Percentiles rank a stretch among this genome's conserved stretches.
These are phyloP conservation scores for Margarornis squamiger DNA, from an alignment of 2,797 vertebrate genomes.

Conservation along the genomic window DNA sequence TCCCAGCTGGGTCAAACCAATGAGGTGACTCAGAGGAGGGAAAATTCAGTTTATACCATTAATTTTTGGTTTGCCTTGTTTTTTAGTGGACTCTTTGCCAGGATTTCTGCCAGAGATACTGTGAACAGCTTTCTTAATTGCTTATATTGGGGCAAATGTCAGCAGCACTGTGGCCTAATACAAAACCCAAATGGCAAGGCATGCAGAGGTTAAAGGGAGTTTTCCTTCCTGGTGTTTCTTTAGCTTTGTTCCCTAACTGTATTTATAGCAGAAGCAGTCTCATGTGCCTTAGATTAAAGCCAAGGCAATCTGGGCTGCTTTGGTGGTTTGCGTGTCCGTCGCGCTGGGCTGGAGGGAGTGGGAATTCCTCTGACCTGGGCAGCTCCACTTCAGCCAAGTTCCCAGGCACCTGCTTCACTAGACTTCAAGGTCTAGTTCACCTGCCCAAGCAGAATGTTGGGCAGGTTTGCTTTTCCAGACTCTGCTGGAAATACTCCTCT, in stretches of 20 bases:
- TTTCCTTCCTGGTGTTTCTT: slow-evolving; percentile 44
- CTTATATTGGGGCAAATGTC: background rate
- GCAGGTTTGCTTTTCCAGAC: background rate
- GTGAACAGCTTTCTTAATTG: slow-evolving; percentile 30
- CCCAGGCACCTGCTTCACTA: background rate
- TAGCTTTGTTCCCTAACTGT: slow-evolving; percentile 1
- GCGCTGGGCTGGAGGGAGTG: background rate
- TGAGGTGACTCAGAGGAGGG: background rate
- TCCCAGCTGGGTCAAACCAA: background rate
- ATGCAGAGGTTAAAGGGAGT: background rate
- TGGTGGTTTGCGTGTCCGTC: background rate
- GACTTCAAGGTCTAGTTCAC: background rate
- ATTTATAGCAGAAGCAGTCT: slow-evolving; percentile 19
- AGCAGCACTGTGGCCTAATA: background rate
- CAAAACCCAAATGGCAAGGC: background rate
- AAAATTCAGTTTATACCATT: background rate
- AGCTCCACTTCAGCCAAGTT: background rate
- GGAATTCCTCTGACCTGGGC: background rate
- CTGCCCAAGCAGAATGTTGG: rapidly evolving
- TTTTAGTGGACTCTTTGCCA: background rate
- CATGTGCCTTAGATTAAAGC: background rate
- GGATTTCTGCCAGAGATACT: background rate
- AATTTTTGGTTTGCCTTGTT: background rate
- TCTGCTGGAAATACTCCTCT: background rate
- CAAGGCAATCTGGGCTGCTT: background rate